Evolutionary conservation across 2,797 vertebrate genomes (phyloP).

Genomic region (Hapalemur alaotrensis): DNA sequence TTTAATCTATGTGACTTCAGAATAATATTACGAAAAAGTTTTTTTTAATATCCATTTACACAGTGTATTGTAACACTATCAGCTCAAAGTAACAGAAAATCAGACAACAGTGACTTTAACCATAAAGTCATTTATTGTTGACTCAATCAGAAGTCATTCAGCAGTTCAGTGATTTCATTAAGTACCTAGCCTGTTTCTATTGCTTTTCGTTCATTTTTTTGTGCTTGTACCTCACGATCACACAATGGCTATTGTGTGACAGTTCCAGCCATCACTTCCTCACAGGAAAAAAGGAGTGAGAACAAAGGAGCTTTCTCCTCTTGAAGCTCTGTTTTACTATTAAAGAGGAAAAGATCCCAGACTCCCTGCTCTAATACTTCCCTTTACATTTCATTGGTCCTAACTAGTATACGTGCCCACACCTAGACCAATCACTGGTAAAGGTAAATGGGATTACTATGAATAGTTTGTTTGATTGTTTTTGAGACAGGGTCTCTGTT

Average conservation of each 20-base stretch:
- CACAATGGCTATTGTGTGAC: neutral
- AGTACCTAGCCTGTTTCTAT: neutral
- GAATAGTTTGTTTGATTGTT: neutral
- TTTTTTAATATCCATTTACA: neutral
- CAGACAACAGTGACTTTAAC: conserved; percentile 24
- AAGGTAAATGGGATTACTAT: neutral
- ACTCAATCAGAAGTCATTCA: conserved; percentile 14
- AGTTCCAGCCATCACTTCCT: neutral
- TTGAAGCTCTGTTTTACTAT: neutral
- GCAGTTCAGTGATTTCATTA: conserved; percentile 18
- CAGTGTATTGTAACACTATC: neutral
- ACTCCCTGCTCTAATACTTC: neutral
- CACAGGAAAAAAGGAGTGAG: neutral
- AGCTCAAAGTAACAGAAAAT: conserved; percentile 45
- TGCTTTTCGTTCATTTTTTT: neutral
- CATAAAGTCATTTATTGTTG: conserved; percentile 24
- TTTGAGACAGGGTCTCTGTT: neutral
- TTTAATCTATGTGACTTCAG: conserved; percentile 31
- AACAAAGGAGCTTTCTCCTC: neutral
- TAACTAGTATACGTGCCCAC: neutral
- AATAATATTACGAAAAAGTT: conserved; percentile 12
- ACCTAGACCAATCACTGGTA: neutral
- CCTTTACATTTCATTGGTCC: neutral
- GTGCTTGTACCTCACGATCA: conserved; percentile 15
- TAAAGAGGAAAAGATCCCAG: neutral